Base-by-base conservation (phyloP, 37 sponge, comb jelly and placozoan genomes). In the Tethya wilhelma region DNA sequence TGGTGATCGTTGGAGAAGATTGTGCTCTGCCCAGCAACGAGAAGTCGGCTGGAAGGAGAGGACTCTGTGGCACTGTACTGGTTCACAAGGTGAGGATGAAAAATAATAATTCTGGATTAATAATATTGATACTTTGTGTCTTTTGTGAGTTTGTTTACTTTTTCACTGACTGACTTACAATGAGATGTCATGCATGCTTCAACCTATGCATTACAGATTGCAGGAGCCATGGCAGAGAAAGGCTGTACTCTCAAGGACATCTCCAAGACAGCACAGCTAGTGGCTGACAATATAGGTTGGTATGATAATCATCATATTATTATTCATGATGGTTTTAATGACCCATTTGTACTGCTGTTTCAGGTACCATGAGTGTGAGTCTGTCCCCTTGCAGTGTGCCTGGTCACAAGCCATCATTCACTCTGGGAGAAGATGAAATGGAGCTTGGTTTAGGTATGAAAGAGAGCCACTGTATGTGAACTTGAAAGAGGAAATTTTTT, bases 1-100 rank as follows among this genome's bases (percentile, higher is more conserved):
- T 98, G 96, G 90, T 94, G 70, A 76, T 98, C 5, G 87, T 93
- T 28, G 95, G 89, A 0, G 98, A 98, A 6, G 98, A 98, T 70
- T 74, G 77, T 59, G 93, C 98, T 19, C 86, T 98, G 2, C 91
- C 93, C 36, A 73, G 69, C 37, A 66, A 38, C 28, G 79, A 59
- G 17, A 65, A 81, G 38, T 14, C 66, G 9, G 45, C 94, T 45
- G 98, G 98, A 7, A 80, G 96, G 41, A 58, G 98, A 38, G 98
- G 98, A 5, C 71, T 98, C 56, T 94, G 96, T 67, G 98, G 98
- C 8, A 79, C 91, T 4, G 23, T 95, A 2, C 78, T 98, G 28
- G 82, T 98, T 12, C 89, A 98, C 57, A 98, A 98, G 90, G 95
- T 94, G 30, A 64, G 69, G 2, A n/a, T 28, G 56, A 19, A 17